Evolutionary conservation across 1,140 invertebrate species (phyloP), one percentile per base, ranked within the genome.

Genomic region (Lerema accius): DNA sequence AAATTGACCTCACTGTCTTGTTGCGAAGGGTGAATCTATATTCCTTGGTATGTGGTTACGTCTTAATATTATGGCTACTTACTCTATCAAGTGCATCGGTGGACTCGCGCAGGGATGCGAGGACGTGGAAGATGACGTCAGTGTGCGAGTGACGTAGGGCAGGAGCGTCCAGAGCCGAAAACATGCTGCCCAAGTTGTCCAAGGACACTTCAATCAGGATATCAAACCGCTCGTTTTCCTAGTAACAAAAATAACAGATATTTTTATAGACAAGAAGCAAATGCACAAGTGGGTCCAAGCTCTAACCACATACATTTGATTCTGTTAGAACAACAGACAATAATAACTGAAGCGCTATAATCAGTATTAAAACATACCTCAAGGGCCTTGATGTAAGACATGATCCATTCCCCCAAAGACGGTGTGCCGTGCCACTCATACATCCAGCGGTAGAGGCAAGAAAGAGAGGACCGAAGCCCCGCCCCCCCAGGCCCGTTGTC

Each of bases 381-480:
- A 6, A 89, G 58, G 11, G 78, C 82, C 49, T 83, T 86, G 17
- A 89, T 80, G 51, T 79, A 89, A 1, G 82, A 74, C 19, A 84
- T 48, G 1, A 82, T 70, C 86, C 86, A 86, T 19, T 80, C 79
- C 4, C 80, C 83, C 4, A 89, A 67, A 0, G 76, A 58, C 0
- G 82, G 77, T 0, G 83, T 82, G 10, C 73, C 71, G n/a, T 85
- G 73, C 86, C 83, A 87, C n/a, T 81, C 73, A 6, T 69, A 71
- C 17, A 84, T 62, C 86, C 86, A 89, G n/a, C 70, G 69, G 53
- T 82, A 89, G 2, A 89, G 70, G 60, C 79, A 82, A 0, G 82
- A 79, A 3, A 89, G 65, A 1, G 84, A 82, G 4, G 78, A 73
- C 0, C 76, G 69, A 0, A 81, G 67, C 0, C 80, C 73, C 0